These are phyloP conservation scores for Anneissia japonica DNA, from an alignment of 35 echinoderm and acorn worm genomes.

Conservation along the genomic window DNA sequence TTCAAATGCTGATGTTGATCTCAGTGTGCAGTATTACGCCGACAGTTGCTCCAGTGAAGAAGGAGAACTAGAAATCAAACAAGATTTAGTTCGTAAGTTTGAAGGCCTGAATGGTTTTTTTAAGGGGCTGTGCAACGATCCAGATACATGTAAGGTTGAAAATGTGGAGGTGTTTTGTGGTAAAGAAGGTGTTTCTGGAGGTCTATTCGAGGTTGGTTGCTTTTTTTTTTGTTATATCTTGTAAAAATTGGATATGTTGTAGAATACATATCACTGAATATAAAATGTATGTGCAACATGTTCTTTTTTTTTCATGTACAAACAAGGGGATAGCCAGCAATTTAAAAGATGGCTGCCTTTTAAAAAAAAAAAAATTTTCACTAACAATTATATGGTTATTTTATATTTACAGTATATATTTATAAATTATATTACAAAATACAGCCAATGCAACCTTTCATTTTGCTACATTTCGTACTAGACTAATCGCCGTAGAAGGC, in stretches of 20 bases:
- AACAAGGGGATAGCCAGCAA: neutral
- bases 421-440: no score
- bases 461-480: no score
- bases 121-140: neutral
- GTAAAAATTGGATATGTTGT: no score
- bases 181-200: neutral
- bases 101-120: neutral
- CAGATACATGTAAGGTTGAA: slow-evolving; percentile 25
- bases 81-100: slow-evolving; percentile 16
- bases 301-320: neutral
- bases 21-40: slow-evolving; percentile 23
- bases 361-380: no score
- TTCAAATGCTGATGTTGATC: neutral
- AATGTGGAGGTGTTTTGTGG: slow-evolving; percentile 34
- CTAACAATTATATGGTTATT: no score
- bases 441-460: no score
- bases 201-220: neutral
- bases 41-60: neutral
- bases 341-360: no score
- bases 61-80: slow-evolving; percentile 11
- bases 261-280: no score
- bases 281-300: no score
- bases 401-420: no score
- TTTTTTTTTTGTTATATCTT: no score
- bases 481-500: neutral